A percentile compares a stretch with the other conserved stretches of the same genome.
Conservation (phyloP, 2,888 invertebrate species). For the Nebria salina region DNA sequence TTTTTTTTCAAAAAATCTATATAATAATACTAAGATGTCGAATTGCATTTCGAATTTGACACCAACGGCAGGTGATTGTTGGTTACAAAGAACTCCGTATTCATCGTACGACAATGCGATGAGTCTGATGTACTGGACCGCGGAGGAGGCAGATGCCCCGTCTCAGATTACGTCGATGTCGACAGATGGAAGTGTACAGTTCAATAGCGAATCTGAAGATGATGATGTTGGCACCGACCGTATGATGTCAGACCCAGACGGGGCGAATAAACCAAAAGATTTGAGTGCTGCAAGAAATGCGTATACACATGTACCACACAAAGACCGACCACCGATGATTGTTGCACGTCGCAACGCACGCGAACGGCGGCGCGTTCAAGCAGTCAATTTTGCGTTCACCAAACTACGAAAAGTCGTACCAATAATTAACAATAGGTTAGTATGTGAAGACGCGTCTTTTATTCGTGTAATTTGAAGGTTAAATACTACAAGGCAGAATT, state of each 20-base stretch:
- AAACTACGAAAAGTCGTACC: slow-evolving; percentile 69
- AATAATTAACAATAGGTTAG: slow-evolving; percentile 63
- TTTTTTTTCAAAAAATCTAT: neutral
- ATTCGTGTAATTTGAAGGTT: too few relatives aligned
- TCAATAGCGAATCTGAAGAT: slow-evolving; percentile 41
- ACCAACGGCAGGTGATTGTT: slow-evolving; percentile 31
- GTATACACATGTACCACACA: slow-evolving; percentile 61
- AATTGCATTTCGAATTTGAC: slow-evolving; percentile 20
- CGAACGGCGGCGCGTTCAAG: slow-evolving; percentile 71
- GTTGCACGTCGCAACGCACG: slow-evolving; percentile 70
- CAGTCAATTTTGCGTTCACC: slow-evolving; percentile 71
- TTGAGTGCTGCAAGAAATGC: slow-evolving; percentile 35
- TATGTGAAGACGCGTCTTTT: neutral
- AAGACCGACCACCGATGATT: slow-evolving; percentile 68
- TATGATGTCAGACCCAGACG: slow-evolving; percentile 12
- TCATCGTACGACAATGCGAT: slow-evolving; percentile 28
- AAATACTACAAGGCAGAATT: too few relatives aligned
- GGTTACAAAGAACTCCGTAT: slow-evolving; percentile 16
- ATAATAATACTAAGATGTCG: neutral
- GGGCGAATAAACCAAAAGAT: slow-evolving; percentile 52
- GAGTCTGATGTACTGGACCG: slow-evolving; percentile 18
- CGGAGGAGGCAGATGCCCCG: slow-evolving; percentile 29
- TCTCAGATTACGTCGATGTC: slow-evolving; percentile 47
- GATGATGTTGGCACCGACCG: slow-evolving; percentile 37
- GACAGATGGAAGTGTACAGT: slow-evolving; percentile 19